Base-by-base conservation (phyloP, 2,797 vertebrate genomes). In the Acropternis orthonyx region DNA sequence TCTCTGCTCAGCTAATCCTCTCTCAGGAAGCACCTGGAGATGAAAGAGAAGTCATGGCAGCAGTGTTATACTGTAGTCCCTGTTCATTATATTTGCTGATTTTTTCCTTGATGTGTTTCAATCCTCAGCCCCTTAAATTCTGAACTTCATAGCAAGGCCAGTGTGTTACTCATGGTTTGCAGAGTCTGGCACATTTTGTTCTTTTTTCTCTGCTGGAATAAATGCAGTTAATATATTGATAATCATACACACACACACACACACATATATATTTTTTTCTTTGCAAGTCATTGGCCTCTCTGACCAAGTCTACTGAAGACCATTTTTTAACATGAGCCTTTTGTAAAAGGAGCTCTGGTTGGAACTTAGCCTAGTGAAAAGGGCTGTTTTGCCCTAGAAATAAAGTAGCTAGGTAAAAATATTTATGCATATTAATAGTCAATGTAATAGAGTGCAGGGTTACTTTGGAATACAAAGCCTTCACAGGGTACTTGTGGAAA, bases 201-300 rank as follows among this genome's bases (percentile, higher is more conserved):
- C 34, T 88, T 85, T 85, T 34, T 83, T 94, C 41, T 54, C 15
- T 58, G 1, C 39, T 51, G 46, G 19, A 68, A 68, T 65, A 94
- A 92, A 67, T 65, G 34, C 14, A 63, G 16, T 82, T 74, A 51
- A 58, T 88, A 44, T 27, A 63, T 39, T 68, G 56, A 48, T 72
- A 77, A 18, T 65, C 6, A 4, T 39, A 61, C 11, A 39, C 7
- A 19, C 3, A 24, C 48, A 56, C 14, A 18, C 14, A 49, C 5
- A 30, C 17, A 12, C 3, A 24, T 1, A 21, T 1, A 54, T 3
- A 1, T 7, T 48, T 2, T 27, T 27, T 85, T n/a, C 68, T 46
- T 23, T 69, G 12, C 4, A 54, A 80, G 80, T 54, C 11, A 13
- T 15, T 68, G 23, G 13, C 7, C 10, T 69, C 23, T 66, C 32